These are phyloP conservation scores for Dicentrarchus labrax DNA, from an alignment of 2,113 vertebrate genomes.

Conservation along the genomic window DNA sequence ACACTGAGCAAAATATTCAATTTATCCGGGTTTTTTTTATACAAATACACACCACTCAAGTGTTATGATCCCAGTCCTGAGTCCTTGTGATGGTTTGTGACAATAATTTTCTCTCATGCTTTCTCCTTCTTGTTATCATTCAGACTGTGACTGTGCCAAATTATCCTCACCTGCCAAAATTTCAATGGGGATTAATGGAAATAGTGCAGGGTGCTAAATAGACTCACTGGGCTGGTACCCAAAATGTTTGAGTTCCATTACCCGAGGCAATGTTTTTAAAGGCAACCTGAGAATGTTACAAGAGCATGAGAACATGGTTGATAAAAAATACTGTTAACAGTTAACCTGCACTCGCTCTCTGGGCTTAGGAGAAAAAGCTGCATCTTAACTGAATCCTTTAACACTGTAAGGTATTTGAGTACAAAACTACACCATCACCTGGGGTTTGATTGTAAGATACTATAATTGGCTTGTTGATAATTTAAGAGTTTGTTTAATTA, in stretches of 20 bases:
- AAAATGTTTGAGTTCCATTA: slow-evolving; percentile 59
- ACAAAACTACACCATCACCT: slow-evolving; percentile 53
- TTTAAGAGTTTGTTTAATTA: slow-evolving; percentile 72
- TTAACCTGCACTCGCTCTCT: slow-evolving; percentile 8
- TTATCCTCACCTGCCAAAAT: slow-evolving; percentile 72
- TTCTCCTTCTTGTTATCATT: slow-evolving; percentile 63
- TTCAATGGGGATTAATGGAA: slow-evolving; percentile 71
- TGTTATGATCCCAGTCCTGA: slow-evolving; percentile 24
- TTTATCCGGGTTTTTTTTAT: too few relatives aligned
- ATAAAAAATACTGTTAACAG: slow-evolving; percentile 23
- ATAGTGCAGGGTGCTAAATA: slow-evolving; percentile 50
- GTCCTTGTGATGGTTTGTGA: slow-evolving; percentile 46
- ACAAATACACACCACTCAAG: slow-evolving; percentile 22
- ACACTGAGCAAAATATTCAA: neutral
- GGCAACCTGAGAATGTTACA: slow-evolving; percentile 37
- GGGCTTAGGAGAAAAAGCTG: slow-evolving; percentile 5
- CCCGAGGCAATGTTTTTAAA: slow-evolving; percentile 54
- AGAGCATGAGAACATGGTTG: neutral
- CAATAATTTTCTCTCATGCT: slow-evolving; percentile 49
- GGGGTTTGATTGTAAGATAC: slow-evolving; percentile 56
- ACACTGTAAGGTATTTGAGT: slow-evolving; percentile 24
- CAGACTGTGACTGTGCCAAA: slow-evolving; percentile 56
- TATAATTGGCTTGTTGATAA: slow-evolving; percentile 58
- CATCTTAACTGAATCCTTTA: slow-evolving; percentile 33
- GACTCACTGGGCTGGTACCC: slow-evolving; percentile 57